Evolutionary conservation across 2,888 invertebrate genomes (phyloP), one percentile per base, ranked within the genome.

Genomic region (Phragmatobia fuliginosa): DNA sequence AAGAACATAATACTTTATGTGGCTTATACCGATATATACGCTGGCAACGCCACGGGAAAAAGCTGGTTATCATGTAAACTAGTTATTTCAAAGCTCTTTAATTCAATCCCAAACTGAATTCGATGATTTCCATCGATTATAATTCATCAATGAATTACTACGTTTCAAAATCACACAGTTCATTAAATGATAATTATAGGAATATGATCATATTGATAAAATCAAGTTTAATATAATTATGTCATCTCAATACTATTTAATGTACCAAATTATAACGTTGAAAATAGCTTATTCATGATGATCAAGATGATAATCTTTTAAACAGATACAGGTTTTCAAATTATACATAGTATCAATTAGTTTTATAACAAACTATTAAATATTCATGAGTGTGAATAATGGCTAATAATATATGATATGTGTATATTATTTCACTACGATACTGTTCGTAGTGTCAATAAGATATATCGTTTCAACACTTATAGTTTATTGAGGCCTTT

Each of bases 311-410:
- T 8, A 33, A 68, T 63, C 58, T 63, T 52, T 49, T 59, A 56
- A 60, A 62, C 68, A 62, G 31, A 38, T 60, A 66, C 60, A 67
- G 32, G 52, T 67, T 73, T 72, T 71, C 32, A 56, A 70, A 72
- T 70, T 49, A 68, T 79, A 69, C 71, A 56, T 70, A 70, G 67
- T 76, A 76, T 72, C 68, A 81, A 81, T 79, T 79, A 79, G 61
- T 67, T 61, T 56, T 65, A 73, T 66, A 81, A 60, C 67, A 70
- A 65, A 73, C 66, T 66, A n/a, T 56, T 71, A 62, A 71, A 68
- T 66, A 69, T 79, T 70, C 63, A 74, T 74, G 65, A 71, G 62
- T 66, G 36, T 67, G 76, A 49, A 72, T 70, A 58, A 74, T 74
- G 16, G 58, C 32, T 80, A 62, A 70, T 70, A 64, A 62, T 58